phyloP scores from a whole-genome alignment of 64 coral and sea anemone species.

The Acropora yongei region DNA sequence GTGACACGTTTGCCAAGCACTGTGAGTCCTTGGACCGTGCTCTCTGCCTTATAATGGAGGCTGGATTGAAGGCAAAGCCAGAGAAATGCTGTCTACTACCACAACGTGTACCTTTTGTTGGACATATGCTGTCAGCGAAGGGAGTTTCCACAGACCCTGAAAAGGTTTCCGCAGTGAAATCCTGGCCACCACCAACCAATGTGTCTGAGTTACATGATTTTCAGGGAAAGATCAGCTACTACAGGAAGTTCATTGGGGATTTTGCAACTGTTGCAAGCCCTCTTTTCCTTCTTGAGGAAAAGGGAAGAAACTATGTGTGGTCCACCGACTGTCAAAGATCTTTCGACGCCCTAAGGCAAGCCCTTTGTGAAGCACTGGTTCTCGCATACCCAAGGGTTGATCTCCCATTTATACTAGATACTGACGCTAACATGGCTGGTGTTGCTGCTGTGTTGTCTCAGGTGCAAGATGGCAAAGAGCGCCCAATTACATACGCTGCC shows the following conservation, averaged over 20 bases:
- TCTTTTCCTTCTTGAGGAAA: conserved; percentile 18
- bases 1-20: conserved; percentile 8
- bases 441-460: conserved; percentile 8
- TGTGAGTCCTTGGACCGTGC: conserved; percentile 29
- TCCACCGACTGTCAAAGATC: not conserved
- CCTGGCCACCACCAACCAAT: conserved; percentile 61
- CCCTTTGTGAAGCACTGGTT: not conserved
- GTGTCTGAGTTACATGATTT: conserved; percentile 44
- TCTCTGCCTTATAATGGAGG: conserved; percentile 8
- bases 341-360: conserved; percentile 16
- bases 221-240: conserved; percentile 37
- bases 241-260: conserved; percentile 41
- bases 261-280: conserved; percentile 42
- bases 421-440: not conserved
- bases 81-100: conserved; percentile 51
- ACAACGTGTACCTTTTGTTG: conserved; percentile 28
- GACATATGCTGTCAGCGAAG: conserved; percentile 44
- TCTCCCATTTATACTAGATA: conserved; percentile 21
- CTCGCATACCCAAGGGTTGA: conserved; percentile 22
- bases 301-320: not conserved
- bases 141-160: conserved; percentile 48
- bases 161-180: conserved; percentile 52
- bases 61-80: conserved; percentile 56
- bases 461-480: conserved; percentile 16
- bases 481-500: not conserved